Base-by-base conservation (phyloP, 2,888 invertebrate species). In the Eucera pruinosa region DNA sequence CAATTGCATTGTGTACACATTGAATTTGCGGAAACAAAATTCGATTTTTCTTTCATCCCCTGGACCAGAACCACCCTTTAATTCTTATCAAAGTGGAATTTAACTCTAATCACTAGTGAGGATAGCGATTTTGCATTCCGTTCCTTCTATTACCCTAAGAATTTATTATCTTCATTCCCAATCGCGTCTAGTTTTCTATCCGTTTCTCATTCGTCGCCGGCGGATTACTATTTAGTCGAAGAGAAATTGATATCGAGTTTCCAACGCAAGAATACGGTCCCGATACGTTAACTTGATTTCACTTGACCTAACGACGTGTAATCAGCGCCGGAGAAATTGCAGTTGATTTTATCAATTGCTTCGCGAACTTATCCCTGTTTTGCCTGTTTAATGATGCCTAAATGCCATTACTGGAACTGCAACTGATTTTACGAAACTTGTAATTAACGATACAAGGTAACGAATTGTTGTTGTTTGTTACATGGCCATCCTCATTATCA, bases 271-370 rank as follows among this genome's bases (percentile, higher is more conserved):
- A 48, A 23, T n/a, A 43, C 68, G n/a, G 27, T 18, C 23, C 47
- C 48, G 50, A 62, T 74, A 52, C 45, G 64, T 75, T 54, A 58
- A 58, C 64, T 72, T 58, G 64, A 72, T 75, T 72, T 72, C 72
- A 52, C 58, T 23, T 13, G 15, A 52, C 23, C 58, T 52, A 62
- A 48, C 52, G 65, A 65, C 47, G 58, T 41, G 39, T 60, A 66
- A 73, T 75, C 73, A 55, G 54, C 54, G 60, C 41, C 47, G 33
- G 72, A 58, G 72, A 72, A 72, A 58, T 72, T 75, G 72, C 52
- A 60, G 58, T 54, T 65, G 72, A 65, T 39, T 72, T 76, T 73
- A 73, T 55, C 52, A 75, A 75, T 48, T 73, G 54, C 54, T 7
- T 13, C 65, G 65, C 74, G 15, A 52, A 50, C 41, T 61, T 74